phyloP scores from a whole-genome alignment of 2,888 invertebrate species.

The Xestoiulus laeticollis region DNA sequence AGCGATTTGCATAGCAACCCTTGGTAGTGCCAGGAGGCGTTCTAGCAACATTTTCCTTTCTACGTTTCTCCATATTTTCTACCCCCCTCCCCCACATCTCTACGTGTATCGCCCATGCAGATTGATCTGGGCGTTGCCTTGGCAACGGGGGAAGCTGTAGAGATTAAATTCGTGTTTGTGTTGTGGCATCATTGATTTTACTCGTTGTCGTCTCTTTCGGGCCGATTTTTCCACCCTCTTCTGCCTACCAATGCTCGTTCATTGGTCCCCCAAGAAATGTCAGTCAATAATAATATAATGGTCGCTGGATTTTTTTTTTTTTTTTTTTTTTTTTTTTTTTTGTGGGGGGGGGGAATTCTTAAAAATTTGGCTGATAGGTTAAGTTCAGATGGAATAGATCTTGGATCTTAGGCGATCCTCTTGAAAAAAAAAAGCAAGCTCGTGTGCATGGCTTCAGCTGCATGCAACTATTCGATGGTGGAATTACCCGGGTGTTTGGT shows the following conservation, averaged over 20 bases:
- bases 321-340: too few relatives aligned
- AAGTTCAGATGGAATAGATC: neutral
- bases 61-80: neutral
- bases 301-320: neutral
- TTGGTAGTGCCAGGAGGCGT: neutral
- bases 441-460: too few relatives aligned
- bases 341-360: too few relatives aligned
- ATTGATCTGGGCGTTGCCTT: constrained; percentile 42
- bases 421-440: neutral
- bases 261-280: constrained; percentile 1
- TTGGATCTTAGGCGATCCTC: neutral
- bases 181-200: constrained; percentile 51
- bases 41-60: neutral
- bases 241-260: neutral
- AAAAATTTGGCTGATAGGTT: neutral
- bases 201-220: constrained; percentile 40
- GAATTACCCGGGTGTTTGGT: neutral
- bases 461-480: too few relatives aligned
- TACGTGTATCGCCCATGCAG: constrained; percentile 39
- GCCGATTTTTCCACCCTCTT: constrained; percentile 11
- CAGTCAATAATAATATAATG: constrained; percentile 21
- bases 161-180: constrained; percentile 50
- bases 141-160: constrained; percentile 44
- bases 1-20: constrained; percentile 29
- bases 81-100: too few relatives aligned